Base-by-base conservation (phyloP, 1,140 invertebrate genomes). In the Elysia chlorotica region DNA sequence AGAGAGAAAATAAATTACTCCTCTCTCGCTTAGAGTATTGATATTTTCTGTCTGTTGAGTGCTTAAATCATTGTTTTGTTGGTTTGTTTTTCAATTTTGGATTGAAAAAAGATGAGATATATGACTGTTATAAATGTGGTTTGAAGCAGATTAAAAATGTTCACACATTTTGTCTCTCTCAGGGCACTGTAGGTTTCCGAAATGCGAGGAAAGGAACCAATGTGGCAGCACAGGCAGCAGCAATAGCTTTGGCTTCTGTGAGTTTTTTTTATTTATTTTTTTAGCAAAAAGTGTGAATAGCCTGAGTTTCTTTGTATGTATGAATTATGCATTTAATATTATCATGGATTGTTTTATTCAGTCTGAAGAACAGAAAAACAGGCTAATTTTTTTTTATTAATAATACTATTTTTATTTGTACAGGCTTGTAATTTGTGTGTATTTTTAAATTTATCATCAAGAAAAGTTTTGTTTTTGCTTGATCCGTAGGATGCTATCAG, bases 161-260 rank as follows among this genome's bases (percentile, higher is more conserved):
- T n/a, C n/a, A n/a, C n/a, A n/a, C n/a, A n/a, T n/a, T n/a, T n/a
- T 66, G n/a, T 41, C 61, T 65, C 30, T 91, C 93, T 5, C 93
- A 94, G 90, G 94, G 96, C 23, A 90, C 93, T 73, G 96, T 98
- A 88, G 97, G 97, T 31, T 99, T 96, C 83, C 97, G 96, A 87
- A 95, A 97, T 88, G 92, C 95, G 2, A 92, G 92, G 77, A 98
- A 98, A 88, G 96, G 96, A 73, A 98, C 96, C 10, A 98, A 96
- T 86, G 92, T 98, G 81, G 97, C 96, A 57, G 96, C 95, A 21
- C 96, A 99, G 88, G 93, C 96, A 38, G 95, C 96, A 65, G 96
- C 93, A 25, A 91, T 96, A 38, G 91, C 89, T 74, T 87, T 96
- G 80, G 92, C 92, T 65, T 88, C 86, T 71, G 80, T 81, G 36